These are phyloP conservation scores for Takifugu ocellatus DNA, from an alignment of 2,797 vertebrate genomes.

Conservation along the genomic window DNA sequence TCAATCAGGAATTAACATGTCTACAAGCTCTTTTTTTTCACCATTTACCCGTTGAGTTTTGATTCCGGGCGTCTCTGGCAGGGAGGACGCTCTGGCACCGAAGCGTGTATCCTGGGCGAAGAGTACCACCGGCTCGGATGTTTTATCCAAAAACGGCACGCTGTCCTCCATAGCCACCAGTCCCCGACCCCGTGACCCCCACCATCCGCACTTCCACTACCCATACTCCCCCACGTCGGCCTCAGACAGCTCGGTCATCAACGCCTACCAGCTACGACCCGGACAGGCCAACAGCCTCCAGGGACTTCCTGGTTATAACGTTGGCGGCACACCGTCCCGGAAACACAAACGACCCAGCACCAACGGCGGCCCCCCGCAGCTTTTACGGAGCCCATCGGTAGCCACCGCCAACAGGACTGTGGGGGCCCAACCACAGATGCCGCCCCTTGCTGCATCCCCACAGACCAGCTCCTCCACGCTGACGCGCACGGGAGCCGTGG, in stretches of 20 bases:
- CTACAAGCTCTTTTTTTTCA: no score
- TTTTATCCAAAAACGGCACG: conserved; percentile 89
- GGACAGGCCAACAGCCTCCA: conserved; percentile 72
- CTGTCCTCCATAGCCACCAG: conserved; percentile 85
- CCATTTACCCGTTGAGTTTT: background rate
- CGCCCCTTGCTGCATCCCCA: conserved; percentile 49
- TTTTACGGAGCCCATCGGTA: conserved; percentile 45
- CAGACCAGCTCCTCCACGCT: conserved; percentile 72
- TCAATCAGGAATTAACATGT: background rate
- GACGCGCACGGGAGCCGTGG: conserved; percentile 78
- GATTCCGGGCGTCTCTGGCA: conserved; percentile 33
- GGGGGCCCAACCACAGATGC: conserved; percentile 73
- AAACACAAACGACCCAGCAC: conserved; percentile 54
- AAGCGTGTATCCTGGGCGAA: conserved; percentile 87
- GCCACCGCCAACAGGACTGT: conserved; percentile 70
- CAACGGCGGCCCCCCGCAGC: conserved; percentile 62
- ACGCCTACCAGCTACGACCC: conserved; percentile 71
- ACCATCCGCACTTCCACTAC: conserved; percentile 67
- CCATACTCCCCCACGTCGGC: conserved; percentile 67
- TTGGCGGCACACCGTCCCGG: conserved; percentile 38
- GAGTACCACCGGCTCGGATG: conserved; percentile 80
- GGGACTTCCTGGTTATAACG: conserved; percentile 77
- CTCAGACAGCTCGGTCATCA: conserved; percentile 80
- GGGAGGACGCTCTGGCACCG: conserved; percentile 91
- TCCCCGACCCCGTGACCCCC: conserved; percentile 63